Conservation (phyloP, 1,140 invertebrate species). For the Himalopsyche phryganea region DNA sequence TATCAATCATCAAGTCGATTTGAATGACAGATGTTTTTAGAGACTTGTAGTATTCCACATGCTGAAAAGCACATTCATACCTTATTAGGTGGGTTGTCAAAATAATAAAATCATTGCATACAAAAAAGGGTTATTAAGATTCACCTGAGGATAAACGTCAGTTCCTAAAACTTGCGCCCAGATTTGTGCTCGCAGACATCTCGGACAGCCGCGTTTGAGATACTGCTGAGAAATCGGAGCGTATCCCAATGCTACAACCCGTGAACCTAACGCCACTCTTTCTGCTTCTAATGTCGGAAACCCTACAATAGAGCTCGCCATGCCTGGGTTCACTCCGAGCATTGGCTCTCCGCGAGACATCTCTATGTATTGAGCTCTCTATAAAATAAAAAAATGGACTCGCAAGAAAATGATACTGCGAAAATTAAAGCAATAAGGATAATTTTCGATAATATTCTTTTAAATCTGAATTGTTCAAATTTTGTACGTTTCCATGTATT, state of each 20-base stretch:
- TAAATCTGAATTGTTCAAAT: too few relatives aligned
- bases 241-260: conserved; percentile 63
- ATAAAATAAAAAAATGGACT: too few relatives aligned
- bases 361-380: conserved; percentile 68
- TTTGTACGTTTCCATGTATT: too few relatives aligned
- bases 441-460: too few relatives aligned
- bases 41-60: conserved; percentile 76
- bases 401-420: too few relatives aligned
- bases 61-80: conserved; percentile 63
- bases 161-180: conserved; percentile 82
- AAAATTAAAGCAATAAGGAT: too few relatives aligned
- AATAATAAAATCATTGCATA: too few relatives aligned
- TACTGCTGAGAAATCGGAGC: conserved; percentile 78
- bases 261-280: conserved; percentile 62
- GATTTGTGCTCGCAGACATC: conserved; percentile 68
- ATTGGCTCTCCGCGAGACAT: conserved; percentile 65
- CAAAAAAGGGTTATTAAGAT: too few relatives aligned
- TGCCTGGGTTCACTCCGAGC: conserved; percentile 61
- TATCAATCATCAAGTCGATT: conserved; percentile 90
- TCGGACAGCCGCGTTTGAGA: conserved; percentile 80
- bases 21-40: conserved; percentile 80
- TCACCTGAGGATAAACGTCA: conserved; percentile 63
- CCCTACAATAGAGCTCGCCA: conserved; percentile 51
- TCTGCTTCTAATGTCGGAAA: conserved; percentile 64
- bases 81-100: too few relatives aligned